Evolutionary conservation across 2,113 vertebrate species (phyloP), one percentile per base, ranked within the genome.

Genomic region (Nansenia antarctica): DNA sequence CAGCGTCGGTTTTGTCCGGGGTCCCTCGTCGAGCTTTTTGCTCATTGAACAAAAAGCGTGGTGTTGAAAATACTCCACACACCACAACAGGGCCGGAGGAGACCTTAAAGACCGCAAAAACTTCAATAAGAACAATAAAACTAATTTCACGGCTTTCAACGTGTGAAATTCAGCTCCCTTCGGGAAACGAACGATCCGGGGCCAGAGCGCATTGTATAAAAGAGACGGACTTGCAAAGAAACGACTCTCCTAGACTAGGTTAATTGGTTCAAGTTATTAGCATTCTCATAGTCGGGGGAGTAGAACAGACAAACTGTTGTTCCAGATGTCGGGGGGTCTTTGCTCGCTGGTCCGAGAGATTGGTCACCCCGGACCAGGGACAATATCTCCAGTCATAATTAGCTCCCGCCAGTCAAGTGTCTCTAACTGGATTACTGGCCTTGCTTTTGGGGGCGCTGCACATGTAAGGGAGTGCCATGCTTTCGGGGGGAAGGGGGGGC

Each of bases 361-460:
- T 80, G 69, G 85, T 80, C 82, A 78, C 77, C 68, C 78, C 63
- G 64, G 75, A 84, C 78, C 47, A 11, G 67, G 66, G 79, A 86
- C 87, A 86, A 82, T 85, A 77, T 79, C 66, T 66, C 59, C 27
- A 12, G 47, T 37, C 45, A 52, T 83, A 84, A 89, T 89, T 89
- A 88, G 82, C 83, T 81, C 70, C 71, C 63, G 78, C 84, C 82
- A 86, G 82, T 90, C 85, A 88, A 89, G 83, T 84, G 82, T 89
- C 83, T 71, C 79, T 85, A 84, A 90, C 88, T 88, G 82, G 85
- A 90, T 90, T 87, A 85, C 1, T 72, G 60, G 27, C 54, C 31
- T 61, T 61, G 76, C 15, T 78, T 62, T 82, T 77, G 79, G 65
- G 74, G 67, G 72, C 3, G 7, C 30, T 6, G 9, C 35, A 63